Evolutionary conservation across 2,113 vertebrate genomes (phyloP).

Genomic region (Cochlearius cochlearius): DNA sequence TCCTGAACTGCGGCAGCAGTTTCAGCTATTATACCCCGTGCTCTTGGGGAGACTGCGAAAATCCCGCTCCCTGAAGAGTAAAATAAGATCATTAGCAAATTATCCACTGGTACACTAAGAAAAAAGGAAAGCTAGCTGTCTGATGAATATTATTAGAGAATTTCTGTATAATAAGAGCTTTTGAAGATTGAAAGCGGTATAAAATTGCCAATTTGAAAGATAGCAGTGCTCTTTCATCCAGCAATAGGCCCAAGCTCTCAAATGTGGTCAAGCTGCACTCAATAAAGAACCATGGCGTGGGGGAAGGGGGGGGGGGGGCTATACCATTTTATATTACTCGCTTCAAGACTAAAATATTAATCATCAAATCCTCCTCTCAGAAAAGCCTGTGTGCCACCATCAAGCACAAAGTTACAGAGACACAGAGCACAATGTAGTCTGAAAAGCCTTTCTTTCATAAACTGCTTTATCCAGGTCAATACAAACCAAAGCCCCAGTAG

Average conservation of each 20-base stretch:
- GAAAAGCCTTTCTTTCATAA: background rate
- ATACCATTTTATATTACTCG: background rate
- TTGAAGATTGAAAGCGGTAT: conserved; percentile 39
- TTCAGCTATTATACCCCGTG: background rate
- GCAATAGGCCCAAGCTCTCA: background rate
- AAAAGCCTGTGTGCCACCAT: background rate
- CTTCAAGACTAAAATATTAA: background rate
- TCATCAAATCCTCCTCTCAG: background rate
- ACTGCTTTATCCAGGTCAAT: background rate
- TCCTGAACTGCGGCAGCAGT: background rate
- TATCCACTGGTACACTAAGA: background rate
- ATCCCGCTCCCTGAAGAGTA: conserved; percentile 13
- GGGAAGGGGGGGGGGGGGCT: background rate
- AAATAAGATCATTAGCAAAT: conserved; percentile 55
- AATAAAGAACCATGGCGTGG: background rate
- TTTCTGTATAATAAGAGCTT: conserved; percentile 45
- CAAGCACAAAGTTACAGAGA: background rate
- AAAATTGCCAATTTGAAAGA: conserved; percentile 49
- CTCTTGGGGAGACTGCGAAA: background rate
- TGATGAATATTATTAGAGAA: conserved; percentile 50
- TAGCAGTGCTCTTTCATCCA: conserved; percentile 13
- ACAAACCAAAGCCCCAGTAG: background rate
- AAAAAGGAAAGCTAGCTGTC: conserved; percentile 4
- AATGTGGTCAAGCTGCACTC: background rate
- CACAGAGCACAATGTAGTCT: background rate